phyloP scores from a whole-genome alignment of 2,113 vertebrate genomes.

The Neodontobutis hainanensis region DNA sequence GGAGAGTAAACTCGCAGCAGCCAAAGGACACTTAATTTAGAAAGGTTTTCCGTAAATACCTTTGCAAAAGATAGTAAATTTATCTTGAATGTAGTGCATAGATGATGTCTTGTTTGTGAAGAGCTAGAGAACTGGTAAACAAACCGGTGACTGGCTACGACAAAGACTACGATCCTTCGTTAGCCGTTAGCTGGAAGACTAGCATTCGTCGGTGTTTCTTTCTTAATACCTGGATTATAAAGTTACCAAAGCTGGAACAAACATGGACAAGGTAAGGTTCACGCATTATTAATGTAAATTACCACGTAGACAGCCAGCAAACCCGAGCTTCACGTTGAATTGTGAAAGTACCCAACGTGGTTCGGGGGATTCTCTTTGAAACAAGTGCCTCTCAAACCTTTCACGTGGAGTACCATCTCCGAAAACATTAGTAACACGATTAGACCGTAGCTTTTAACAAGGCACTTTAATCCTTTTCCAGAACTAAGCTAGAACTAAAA shows the following conservation, averaged over 20 bases:
- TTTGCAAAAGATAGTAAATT: not conserved
- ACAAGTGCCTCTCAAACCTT: too few species aligned
- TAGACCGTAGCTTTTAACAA: too few species aligned
- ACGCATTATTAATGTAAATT: not conserved
- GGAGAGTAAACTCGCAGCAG: conserved; percentile 44
- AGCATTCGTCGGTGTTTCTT: conserved; percentile 22
- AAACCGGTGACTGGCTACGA: conserved; percentile 24
- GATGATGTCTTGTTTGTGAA: not conserved
- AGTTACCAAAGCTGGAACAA: not conserved
- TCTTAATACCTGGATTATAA: not conserved
- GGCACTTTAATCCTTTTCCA: too few species aligned
- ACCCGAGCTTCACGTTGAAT: not conserved
- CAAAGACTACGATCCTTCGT: conserved; percentile 44
- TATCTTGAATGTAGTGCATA: not conserved
- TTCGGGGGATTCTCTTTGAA: too few species aligned
- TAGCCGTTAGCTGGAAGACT: conserved; percentile 27
- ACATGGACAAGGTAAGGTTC: conserved; percentile 67
- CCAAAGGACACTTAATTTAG: not conserved
- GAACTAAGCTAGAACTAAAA: too few species aligned
- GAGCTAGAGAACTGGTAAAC: conserved; percentile 22
- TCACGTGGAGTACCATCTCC: too few species aligned
- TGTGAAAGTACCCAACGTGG: not conserved
- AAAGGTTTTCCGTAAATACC: not conserved
- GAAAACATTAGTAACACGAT: too few species aligned
- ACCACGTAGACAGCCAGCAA: not conserved